Base-by-base conservation (phyloP, 1,140 invertebrate species). In the Holotrichia oblita region DNA sequence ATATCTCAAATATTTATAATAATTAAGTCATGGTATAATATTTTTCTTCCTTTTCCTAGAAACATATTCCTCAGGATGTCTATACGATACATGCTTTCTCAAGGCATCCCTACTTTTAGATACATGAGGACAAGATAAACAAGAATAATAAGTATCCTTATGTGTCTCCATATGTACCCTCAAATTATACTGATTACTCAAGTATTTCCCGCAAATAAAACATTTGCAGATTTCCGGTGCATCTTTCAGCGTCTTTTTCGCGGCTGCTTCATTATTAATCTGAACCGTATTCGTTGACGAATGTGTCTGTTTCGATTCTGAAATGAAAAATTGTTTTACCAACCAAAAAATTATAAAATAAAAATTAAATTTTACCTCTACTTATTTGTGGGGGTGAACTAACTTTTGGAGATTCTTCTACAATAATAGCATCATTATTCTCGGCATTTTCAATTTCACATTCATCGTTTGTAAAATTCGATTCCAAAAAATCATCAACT, bases 161-260 rank as follows among this genome's bases (percentile, higher is more conserved):
- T 77, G 24, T 14, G 95, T 96, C 85, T 96, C 95, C 91, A 96
- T 93, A 84, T 96, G 95, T 80, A 97, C 95, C 64, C 95, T 89
- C 82, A 96, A 87, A 87, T 97, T 97, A 87, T 97, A 97, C 85
- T 96, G 95, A 88, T 96, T 96, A 86, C 94, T 95, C 41, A 96
- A 88, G 78, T 95, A 93, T 87, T 96, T 96, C 82, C 94, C 92
- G 87, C 95, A 96, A 44, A 96, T 91, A 77, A 93, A 91, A 86
- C 95, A 96, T 80, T 86, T 89, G 24, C 87, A 87, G 8, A 87
- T 87, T 78, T 86, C 85, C 12, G 84, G 82, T 9, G 82, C 72
- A 20, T 87, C 85, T 76, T 77, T 81, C 80, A 44, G 73, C 64
- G 44, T 77, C 77, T 34, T 79, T 74, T 76, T 80, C 8, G 73